A percentile compares a stretch with the other conserved stretches of the same genome.
phyloP scores from a whole-genome alignment of 64 coral and sea anemone species.

The Catalaphyllia jardinei region DNA sequence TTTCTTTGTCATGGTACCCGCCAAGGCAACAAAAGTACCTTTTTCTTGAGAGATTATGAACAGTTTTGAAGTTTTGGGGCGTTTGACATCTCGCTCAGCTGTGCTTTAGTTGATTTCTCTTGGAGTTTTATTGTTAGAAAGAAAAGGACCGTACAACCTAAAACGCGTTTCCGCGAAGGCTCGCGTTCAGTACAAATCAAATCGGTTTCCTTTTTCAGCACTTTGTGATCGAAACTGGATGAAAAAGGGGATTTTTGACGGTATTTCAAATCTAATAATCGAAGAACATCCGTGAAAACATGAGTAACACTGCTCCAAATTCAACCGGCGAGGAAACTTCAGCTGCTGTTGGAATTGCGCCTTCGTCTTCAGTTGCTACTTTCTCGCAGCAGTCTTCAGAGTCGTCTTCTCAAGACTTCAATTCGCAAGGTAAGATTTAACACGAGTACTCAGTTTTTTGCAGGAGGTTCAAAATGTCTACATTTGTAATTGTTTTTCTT shows the following conservation, averaged over 20 bases:
- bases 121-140: conserved; percentile 27
- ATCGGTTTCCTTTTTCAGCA: not conserved
- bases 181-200: not conserved
- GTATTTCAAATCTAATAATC: not conserved
- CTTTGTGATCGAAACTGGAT: not conserved
- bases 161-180: not conserved
- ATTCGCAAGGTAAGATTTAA: conserved; percentile 27
- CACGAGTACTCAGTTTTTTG: not conserved
- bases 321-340: conserved; percentile 6
- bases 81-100: conserved; percentile 40
- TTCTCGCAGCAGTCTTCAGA: conserved; percentile 21
- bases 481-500: conserved; percentile 5
- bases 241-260: not conserved
- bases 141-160: not conserved
- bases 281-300: conserved; percentile 7
- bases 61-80: not conserved
- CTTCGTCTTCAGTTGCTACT: not conserved
- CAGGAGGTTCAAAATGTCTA: conserved; percentile 2
- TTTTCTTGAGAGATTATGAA: conserved; percentile 30
- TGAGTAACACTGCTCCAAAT: not conserved
- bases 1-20: not conserved
- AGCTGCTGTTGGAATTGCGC: conserved; percentile 18
- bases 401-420: not conserved
- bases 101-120: conserved; percentile 29
- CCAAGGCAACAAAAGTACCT: conserved; percentile 1